These are phyloP conservation scores for Margarornis squamiger DNA, from an alignment of 2,797 vertebrate genomes.

Conservation along the genomic window DNA sequence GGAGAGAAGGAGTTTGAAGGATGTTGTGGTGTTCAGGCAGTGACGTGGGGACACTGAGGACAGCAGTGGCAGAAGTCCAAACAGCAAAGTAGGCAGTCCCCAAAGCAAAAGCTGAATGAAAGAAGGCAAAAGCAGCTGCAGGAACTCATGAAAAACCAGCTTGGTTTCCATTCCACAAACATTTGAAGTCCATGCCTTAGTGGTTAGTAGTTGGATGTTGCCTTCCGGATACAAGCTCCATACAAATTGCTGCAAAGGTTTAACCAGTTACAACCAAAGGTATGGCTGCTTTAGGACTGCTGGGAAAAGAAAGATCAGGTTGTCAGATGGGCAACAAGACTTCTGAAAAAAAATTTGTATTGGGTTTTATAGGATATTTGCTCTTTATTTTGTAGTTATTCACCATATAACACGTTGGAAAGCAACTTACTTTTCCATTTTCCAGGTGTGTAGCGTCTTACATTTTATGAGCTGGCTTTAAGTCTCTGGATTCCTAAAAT, in stretches of 20 bases:
- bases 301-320: not conserved
- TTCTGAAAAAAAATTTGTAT: not conserved
- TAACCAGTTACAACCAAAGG: not conserved
- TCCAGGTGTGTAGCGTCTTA: not conserved
- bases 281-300: not conserved
- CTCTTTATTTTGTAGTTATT: not conserved
- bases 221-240: not conserved
- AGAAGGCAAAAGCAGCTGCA: not conserved
- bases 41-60: not conserved
- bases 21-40: fast-evolving
- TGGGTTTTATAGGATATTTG: not conserved
- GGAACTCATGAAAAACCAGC: not conserved
- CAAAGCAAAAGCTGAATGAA: not conserved
- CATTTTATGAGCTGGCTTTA: not conserved
- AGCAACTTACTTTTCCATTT: not conserved
- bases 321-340: not conserved
- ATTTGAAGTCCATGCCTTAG: not conserved
- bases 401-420: not conserved
- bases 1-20: not conserved
- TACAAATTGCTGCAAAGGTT: not conserved
- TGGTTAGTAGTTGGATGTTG: not conserved
- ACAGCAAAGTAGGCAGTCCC: not conserved
- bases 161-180: not conserved
- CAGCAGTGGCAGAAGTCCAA: not conserved
- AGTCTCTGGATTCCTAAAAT: not conserved